These are phyloP conservation scores for Caenorhabditis latens DNA, from an alignment of 1,140 invertebrate species.

Conservation along the genomic window DNA sequence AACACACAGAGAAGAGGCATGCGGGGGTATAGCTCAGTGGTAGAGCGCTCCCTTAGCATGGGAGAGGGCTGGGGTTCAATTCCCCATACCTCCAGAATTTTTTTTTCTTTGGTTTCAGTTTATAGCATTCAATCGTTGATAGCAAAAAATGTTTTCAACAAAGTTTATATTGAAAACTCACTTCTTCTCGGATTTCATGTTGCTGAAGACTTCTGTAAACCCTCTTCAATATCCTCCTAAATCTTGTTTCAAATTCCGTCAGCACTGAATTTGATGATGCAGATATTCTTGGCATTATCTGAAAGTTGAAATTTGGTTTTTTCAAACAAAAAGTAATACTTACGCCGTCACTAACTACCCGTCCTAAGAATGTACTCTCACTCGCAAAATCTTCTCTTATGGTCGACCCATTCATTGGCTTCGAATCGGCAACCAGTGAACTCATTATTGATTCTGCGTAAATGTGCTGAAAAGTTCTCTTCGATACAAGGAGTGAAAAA, in stretches of 20 bases:
- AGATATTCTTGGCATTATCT: constrained; percentile 72
- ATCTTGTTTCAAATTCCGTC: constrained; percentile 74
- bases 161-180: not conserved
- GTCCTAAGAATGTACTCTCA: constrained; percentile 69
- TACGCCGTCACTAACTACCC: constrained; percentile 72
- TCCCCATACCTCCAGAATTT: constrained; percentile 51
- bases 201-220: constrained; percentile 75
- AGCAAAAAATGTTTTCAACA: no score
- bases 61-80: constrained; percentile 55
- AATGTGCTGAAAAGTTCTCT: constrained; percentile 3
- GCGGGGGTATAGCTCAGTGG: constrained; percentile 45
- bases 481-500: not conserved
- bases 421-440: not conserved
- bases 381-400: constrained; percentile 54
- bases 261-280: constrained; percentile 67
- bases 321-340: constrained; percentile 16
- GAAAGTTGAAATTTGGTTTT: constrained; percentile 9
- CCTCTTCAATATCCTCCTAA: constrained; percentile 73
- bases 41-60: constrained; percentile 56
- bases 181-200: constrained; percentile 81
- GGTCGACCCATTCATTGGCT: constrained; percentile 45
- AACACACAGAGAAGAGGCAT: not conserved
- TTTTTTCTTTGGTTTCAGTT: not conserved
- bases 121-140: no score
- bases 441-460: constrained; percentile 14